Percentiles rank a stretch among this genome's conserved stretches.
phyloP scores from a whole-genome alignment of 64 coral and sea anemone species.

The Porites australiensis region DNA sequence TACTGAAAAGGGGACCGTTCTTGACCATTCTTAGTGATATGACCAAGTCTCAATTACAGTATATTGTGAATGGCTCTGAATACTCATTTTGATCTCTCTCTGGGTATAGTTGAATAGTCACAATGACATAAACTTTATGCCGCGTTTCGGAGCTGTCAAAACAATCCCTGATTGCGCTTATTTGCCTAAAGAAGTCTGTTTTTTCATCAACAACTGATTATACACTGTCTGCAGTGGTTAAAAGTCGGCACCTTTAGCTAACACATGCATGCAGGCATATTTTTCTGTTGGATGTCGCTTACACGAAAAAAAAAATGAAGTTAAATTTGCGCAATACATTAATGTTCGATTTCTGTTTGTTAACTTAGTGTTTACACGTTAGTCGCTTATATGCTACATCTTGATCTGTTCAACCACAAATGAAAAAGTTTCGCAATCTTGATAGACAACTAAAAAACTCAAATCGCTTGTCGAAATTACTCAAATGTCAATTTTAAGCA shows the following conservation, averaged over 20 bases:
- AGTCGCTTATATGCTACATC: neutral
- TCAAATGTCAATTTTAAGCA: too few species aligned
- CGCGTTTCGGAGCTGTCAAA: slow-evolving; percentile 19
- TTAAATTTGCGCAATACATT: neutral
- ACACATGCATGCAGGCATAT: neutral
- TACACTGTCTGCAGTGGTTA: neutral
- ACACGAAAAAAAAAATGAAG: neutral
- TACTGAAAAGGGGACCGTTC: neutral
- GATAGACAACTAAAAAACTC: too few species aligned
- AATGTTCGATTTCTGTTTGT: neutral
- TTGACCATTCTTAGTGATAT: neutral
- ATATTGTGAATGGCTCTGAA: neutral
- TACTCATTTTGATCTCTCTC: neutral
- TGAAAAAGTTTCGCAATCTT: neutral
- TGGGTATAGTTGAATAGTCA: neutral
- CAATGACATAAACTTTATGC: neutral
- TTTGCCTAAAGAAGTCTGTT: slow-evolving; percentile 40
- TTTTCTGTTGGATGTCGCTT: neutral
- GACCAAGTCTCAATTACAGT: neutral
- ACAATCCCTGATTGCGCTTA: neutral
- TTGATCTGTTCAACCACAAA: neutral
- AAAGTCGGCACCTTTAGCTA: neutral
- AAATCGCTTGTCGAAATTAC: too few species aligned
- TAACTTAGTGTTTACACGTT: slow-evolving; percentile 14
- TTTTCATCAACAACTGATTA: slow-evolving; percentile 28